phyloP scores from a whole-genome alignment of 2,797 vertebrate genomes.

The Crenichthys baileyi region DNA sequence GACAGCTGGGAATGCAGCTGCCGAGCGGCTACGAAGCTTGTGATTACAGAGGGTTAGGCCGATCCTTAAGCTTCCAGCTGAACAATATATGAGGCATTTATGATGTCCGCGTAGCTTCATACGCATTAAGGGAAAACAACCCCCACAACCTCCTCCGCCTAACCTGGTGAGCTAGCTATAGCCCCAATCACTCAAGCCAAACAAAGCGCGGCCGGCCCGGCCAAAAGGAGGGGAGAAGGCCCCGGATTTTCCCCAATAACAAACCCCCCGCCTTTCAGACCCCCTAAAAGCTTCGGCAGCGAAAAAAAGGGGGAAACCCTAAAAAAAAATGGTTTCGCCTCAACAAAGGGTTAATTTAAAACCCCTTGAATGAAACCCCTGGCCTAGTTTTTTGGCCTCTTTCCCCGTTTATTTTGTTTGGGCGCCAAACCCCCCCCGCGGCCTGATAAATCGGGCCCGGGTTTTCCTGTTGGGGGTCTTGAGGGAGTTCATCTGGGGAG shows the following conservation, averaged over 20 bases:
- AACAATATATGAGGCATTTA: slow-evolving; percentile 39
- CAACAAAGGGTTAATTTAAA: no score
- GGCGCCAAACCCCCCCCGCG: no score
- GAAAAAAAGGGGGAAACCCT: no score
- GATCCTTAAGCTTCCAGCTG: slow-evolving; percentile 6
- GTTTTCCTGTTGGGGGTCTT: slow-evolving; percentile 99
- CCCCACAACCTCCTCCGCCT: slow-evolving; percentile 58
- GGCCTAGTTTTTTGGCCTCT: no score
- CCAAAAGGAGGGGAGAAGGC: no score
- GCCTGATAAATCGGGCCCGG: no score
- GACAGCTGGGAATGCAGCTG: slow-evolving; percentile 77
- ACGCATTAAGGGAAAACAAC: slow-evolving; percentile 70
- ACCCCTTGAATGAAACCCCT: no score
- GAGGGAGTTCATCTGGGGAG: slow-evolving; percentile 98
- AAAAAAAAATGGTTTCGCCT: no score
- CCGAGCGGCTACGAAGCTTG: slow-evolving; percentile 32
- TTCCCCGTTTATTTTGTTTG: no score
- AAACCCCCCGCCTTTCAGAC: slow-evolving; percentile 2
- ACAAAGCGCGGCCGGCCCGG: slow-evolving; percentile 98
- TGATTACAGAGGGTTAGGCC: slow-evolving; percentile 9
- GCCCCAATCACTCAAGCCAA: slow-evolving; percentile 86
- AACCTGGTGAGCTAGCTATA: slow-evolving; percentile 66
- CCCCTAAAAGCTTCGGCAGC: background rate
- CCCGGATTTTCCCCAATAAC: slow-evolving; percentile 85
- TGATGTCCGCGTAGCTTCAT: slow-evolving; percentile 54